These are phyloP conservation scores for Anoplophora glabripennis DNA, from an alignment of 1,140 invertebrate species.

Conservation along the genomic window DNA sequence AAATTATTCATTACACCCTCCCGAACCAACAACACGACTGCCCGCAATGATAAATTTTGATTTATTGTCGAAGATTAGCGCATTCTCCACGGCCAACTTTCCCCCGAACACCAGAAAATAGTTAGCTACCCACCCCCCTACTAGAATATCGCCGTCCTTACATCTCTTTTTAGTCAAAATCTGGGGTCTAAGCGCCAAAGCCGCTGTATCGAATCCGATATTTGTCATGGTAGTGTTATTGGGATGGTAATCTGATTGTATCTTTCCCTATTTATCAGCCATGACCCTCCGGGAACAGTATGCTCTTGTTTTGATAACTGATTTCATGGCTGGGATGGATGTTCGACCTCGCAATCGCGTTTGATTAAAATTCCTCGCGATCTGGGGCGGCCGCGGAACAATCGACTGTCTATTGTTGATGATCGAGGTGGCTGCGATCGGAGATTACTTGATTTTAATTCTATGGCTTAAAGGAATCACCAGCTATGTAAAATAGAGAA, in stretches of 20 bases:
- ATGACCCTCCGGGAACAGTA: neutral
- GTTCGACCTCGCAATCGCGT: neutral
- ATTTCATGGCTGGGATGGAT: neutral
- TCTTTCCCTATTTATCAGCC: slow-evolving; percentile 1
- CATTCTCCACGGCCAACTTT: neutral
- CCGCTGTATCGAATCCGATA: slow-evolving; percentile 1
- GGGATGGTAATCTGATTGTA: slow-evolving; percentile 11
- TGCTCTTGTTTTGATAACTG: slow-evolving; percentile 4
- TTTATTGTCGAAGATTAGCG: no score
- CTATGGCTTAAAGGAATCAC: no score
- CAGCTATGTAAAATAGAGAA: no score
- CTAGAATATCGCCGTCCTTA: neutral
- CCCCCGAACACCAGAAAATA: neutral
- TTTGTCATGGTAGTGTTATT: slow-evolving; percentile 10
- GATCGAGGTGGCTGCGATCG: no score
- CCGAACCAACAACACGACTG: no score
- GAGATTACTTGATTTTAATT: no score
- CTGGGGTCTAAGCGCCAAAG: neutral
- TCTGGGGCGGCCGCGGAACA: neutral
- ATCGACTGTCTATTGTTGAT: neutral
- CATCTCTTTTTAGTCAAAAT: neutral
- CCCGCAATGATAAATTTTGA: no score
- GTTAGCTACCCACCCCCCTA: neutral
- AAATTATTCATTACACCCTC: no score
- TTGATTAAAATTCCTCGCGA: neutral